Conservation (phyloP, 2,797 vertebrate genomes). For the Erithacus rubecula region DNA sequence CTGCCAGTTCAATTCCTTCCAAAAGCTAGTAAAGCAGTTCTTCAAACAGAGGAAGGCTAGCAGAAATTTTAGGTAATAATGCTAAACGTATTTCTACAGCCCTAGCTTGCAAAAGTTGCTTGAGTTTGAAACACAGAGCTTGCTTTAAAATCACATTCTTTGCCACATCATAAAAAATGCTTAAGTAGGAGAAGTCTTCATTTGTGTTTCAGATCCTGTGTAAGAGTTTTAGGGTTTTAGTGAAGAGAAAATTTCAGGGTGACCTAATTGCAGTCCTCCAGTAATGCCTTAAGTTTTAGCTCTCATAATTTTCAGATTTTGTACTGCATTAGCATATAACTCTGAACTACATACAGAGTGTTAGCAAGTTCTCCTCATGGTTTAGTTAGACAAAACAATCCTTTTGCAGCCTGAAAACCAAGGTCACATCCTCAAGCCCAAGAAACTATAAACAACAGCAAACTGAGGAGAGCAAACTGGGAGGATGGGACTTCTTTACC, state of each 20-base stretch:
- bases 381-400: background rate
- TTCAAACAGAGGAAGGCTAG: background rate
- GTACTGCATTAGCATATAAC: too few species aligned
- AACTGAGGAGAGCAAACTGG: background rate
- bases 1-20: background rate
- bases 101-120: background rate
- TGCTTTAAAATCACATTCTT: background rate
- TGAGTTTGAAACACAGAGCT: background rate
- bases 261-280: background rate
- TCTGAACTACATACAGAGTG: background rate
- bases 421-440: background rate
- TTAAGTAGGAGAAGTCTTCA: background rate
- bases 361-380: background rate
- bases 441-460: background rate
- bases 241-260: background rate
- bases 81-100: background rate
- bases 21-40: background rate
- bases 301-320: background rate
- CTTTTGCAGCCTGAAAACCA: background rate
- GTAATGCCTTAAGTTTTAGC: background rate
- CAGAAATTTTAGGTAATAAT: background rate
- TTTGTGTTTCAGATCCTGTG: background rate
- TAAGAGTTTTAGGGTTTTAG: background rate
- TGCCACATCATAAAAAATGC: background rate
- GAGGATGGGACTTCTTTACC: background rate